These are phyloP conservation scores for Muntiacus muntjak DNA, from an alignment of 2,113 vertebrate species.

Conservation along the genomic window DNA sequence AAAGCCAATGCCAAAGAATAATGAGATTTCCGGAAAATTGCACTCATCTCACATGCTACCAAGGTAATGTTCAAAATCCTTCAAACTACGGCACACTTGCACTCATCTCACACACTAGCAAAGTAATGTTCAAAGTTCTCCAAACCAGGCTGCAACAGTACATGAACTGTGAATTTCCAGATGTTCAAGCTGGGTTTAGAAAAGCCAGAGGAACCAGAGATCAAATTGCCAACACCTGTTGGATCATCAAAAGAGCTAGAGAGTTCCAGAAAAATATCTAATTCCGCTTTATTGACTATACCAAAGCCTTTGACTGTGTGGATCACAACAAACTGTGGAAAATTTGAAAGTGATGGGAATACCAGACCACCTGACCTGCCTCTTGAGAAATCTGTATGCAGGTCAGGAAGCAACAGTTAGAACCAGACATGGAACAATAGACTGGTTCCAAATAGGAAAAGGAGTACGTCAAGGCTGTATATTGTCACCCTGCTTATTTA, in stretches of 20 bases:
- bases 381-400: not conserved
- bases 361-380: not conserved
- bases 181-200: not conserved
- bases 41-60: not conserved
- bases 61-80: not conserved
- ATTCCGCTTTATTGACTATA: not conserved
- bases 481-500: not conserved
- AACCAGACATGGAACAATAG: not conserved
- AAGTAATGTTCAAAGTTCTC: not conserved
- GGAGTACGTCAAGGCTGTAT: not conserved
- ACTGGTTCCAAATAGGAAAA: not conserved
- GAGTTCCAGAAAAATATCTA: not conserved
- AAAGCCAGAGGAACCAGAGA: not conserved
- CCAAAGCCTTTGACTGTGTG: not conserved
- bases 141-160: not conserved
- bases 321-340: not conserved
- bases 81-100: not conserved
- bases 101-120: not conserved
- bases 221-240: not conserved
- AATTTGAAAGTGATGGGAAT: not conserved
- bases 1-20: not conserved
- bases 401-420: not conserved
- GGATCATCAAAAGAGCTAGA: not conserved
- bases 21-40: accelerated
- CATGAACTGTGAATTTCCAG: not conserved